Evolutionary conservation across 1,140 invertebrate species (phyloP).

Genomic region (honey bee (Apis mellifera)): Amel_HAv3.1 CM009936.2:11702501-11703000

Average conservation of each 20-base stretch:
- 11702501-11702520: too few species aligned
- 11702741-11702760: not conserved
- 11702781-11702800: not conserved
- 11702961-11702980: slow-evolving; percentile 5
- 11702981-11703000: slow-evolving; percentile 20
- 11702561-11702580: too few species aligned
- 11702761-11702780: slow-evolving; percentile 1
- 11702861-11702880: slow-evolving; percentile 18
- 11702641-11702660: not conserved
- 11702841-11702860: slow-evolving; percentile 8
- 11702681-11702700: too few species aligned
- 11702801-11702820: not conserved
- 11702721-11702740: not conserved
- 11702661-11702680: too few species aligned
- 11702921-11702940: not conserved
- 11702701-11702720: not conserved
- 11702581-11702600: too few species aligned
- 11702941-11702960: not conserved
- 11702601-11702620: not conserved
- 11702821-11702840: not conserved
- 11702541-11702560: too few species aligned
- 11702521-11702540: too few species aligned
- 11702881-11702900: slow-evolving; percentile 14
- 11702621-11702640: not conserved
- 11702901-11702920: not conserved